Evolutionary conservation across 2,888 invertebrate species (phyloP), one percentile per base, ranked within the genome.

Genomic region (Yponomeuta cagnagella): DNA sequence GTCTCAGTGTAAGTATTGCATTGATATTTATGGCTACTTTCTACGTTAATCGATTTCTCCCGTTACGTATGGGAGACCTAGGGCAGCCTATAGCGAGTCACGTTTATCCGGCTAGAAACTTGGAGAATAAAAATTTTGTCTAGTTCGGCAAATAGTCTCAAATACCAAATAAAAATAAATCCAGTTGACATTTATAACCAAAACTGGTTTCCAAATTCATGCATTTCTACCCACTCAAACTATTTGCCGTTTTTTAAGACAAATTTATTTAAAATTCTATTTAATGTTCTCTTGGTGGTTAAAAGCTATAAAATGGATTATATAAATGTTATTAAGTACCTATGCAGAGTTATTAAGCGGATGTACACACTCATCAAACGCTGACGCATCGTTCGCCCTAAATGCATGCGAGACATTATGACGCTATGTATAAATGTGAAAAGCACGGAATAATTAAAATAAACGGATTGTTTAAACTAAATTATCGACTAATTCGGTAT

Each of bases 1-100:
- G 79, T 84, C 83, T 71, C 85, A 88, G 77, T 90, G 92, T 92
- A 78, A 90, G 91, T 90, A 81, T 69, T 70, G 15, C 2, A 15
- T 58, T 69, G 48, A 65, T 30, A 33, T 30, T 65, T 65, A 30
- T 10, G 12, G 31, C 33, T 12, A 65, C 65, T 65, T 65, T 30
- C 65, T 10, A 33, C n/a, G n/a, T 67, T 67, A 31, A 67, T 67
- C 33, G n/a, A 67, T 67, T 67, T 67, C n/a, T 33, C 33, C n/a
- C 37, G 37, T 37, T 67, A 67, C 6, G 52, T 67, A 67, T 31
- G 12, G 15, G 52, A 15, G 52, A 58, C 12, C 52, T 58, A 58
- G 52, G 15, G 52, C 12, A 0, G 52, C 52, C 52, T 58, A 5
- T 43, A 12, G 31, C 3, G 30, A 31, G 64, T 30, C 64, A 64